These are phyloP conservation scores for Florisuga fusca DNA, from an alignment of 2,797 vertebrate genomes.

Conservation along the genomic window DNA sequence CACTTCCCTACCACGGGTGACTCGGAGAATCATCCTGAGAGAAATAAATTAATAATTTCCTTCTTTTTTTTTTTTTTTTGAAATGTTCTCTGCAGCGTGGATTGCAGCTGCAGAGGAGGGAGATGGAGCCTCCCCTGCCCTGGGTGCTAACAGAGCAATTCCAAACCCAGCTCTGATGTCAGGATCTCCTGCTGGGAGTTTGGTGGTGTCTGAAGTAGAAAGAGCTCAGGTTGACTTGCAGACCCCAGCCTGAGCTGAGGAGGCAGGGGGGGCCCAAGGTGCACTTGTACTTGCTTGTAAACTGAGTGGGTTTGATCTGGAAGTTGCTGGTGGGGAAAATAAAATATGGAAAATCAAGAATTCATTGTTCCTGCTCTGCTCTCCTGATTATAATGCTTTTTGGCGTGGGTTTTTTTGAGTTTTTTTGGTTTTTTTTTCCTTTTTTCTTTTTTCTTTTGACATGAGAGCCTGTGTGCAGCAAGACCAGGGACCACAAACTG, in stretches of 20 bases:
- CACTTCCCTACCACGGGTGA: fast-evolving
- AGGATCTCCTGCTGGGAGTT: fast-evolving
- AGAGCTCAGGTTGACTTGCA: not conserved
- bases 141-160: fast-evolving
- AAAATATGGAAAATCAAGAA: conserved; percentile 16
- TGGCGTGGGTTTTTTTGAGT: too few relatives aligned
- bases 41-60: fast-evolving
- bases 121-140: not conserved
- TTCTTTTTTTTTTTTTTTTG: not conserved
- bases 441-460: not conserved
- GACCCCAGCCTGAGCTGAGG: not conserved
- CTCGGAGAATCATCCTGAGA: fast-evolving
- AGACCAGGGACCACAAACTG: not conserved
- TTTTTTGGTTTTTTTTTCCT: too few relatives aligned
- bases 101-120: not conserved
- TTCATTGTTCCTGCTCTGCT: not conserved
- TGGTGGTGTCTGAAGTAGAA: not conserved
- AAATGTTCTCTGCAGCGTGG: not conserved
- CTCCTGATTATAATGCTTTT: not conserved
- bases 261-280: not conserved
- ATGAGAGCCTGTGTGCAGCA: not conserved
- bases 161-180: not conserved
- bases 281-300: not conserved
- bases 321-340: conserved; percentile 22
- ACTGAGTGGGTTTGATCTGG: not conserved